Base-by-base conservation (phyloP, 2,797 vertebrate genomes). In the Bufotes viridis region DNA sequence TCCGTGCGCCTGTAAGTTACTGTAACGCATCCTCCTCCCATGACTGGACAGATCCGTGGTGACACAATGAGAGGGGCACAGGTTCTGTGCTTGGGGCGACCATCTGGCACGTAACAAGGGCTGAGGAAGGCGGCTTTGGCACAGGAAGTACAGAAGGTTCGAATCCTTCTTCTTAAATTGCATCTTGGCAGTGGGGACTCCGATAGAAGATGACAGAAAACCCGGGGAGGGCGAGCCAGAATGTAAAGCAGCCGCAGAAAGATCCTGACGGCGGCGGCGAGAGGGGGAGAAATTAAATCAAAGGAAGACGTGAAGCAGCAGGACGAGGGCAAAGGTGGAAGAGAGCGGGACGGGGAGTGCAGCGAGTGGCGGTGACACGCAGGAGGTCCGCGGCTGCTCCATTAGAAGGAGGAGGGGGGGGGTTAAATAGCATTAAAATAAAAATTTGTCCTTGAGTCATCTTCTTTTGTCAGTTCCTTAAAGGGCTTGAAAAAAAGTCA, bases 1-100 rank as follows among this genome's bases (percentile, higher is more conserved):
- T 79, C 13, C 14, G 22, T 61, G 55, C 57, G 82, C n/a, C 53
- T 53, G 0, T n/a, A n/a, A n/a, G n/a, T n/a, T n/a, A n/a, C n/a
- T n/a, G n/a, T 70, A 42, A 4, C 15, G 24, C 53, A 57, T 78
- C 83, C 57, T 34, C 14, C 74, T 53, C 60, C 24, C 13, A 13
- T 55, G 75, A 53, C 69, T 78, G 82, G 82, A 88, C 72, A 34
- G 18, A 88, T 88, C 82, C 9, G 81, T 51, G 81, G 75, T 88
- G 87, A 88, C 81, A 88, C 82, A 88, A 88, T 78, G 87, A 88
- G 87, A 69, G 15, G 81, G 87, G 81, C 74, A 84, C 87, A 88
- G 82, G 82, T 88, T 88, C 87, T 72, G 24, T 10, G 87, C 87
- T 88, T 9, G 87, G 87, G 82, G 81, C 87, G 29, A 84, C 81